Evolutionary conservation across 2,797 vertebrate species (phyloP), one percentile per base, ranked within the genome.

Genomic region (Artibeus jamaicensis): DNA sequence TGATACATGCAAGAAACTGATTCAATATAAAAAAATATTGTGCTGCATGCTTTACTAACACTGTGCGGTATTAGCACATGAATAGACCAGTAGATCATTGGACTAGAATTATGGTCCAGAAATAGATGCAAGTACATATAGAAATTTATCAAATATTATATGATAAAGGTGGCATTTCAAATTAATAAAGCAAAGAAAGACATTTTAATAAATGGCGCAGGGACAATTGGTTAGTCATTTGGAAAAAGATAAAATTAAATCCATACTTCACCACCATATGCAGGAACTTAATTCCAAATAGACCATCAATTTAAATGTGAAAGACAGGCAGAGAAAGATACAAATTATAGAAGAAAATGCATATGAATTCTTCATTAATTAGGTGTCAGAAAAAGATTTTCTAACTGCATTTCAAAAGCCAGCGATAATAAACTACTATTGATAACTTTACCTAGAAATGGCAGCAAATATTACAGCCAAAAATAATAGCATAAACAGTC

Each of bases 181-280:
- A 67, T 92, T 87, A 65, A 76, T 79, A 96, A 84, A 9, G 44
- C 24, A 84, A 84, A 57, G 39, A 93, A 93, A 22, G 50, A 87
- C 44, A 94, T 68, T 78, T 96, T 94, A 92, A 96, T 90, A 89
- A 93, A 92, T 93, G 50, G 26, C 46, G 1, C 65, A 70, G 44
- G 24, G 21, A 81, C 16, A 86, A 74, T 26, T 94, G 81, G 57
- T 70, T 97, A 95, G 91, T 46, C 71, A 90, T 84, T 90, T 92
- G 81, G 67, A 95, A 95, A 95, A 90, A 95, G 48, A 95, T 87
- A 85, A 96, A 96, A 97, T 95, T 90, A 93, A 62, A 79, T 84
- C 29, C 67, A 89, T 89, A 86, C 29, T 89, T 95, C 39, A 95
- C 85, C 34, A 92, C 42, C 26, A 86, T 93, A 82, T 50, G 68